Percentiles rank a stretch among this genome's conserved stretches.
Conservation (phyloP, 2,888 invertebrate genomes). For the Plebejus melissa region DNA sequence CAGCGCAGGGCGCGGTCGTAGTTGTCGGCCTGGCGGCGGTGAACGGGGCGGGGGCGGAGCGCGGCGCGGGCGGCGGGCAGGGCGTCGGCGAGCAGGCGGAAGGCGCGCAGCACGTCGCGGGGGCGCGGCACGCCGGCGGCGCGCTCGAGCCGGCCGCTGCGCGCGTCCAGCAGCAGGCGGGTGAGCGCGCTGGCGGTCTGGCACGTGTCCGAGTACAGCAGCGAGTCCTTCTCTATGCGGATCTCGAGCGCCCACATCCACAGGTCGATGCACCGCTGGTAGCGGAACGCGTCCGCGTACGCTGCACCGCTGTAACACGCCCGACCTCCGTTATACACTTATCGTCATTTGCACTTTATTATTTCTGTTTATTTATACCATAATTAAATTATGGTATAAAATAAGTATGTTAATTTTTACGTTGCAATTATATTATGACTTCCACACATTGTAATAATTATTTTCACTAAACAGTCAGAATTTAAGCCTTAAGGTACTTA, state of each 20-base stretch:
- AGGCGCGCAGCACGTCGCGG: conserved; percentile 84
- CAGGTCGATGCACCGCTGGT: conserved; percentile 91
- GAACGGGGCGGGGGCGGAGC: conserved; percentile 81
- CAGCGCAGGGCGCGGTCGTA: conserved; percentile 90
- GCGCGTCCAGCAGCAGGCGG: conserved; percentile 87
- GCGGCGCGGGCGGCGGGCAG: conserved; percentile 71
- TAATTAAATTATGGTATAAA: too few species aligned
- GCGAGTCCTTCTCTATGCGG: conserved; percentile 87
- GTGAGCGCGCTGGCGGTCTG: conserved; percentile 93
- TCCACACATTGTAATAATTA: too few species aligned
- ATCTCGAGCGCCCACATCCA: conserved; percentile 92
- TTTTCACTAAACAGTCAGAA: too few species aligned
- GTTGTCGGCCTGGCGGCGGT: conserved; percentile 88
- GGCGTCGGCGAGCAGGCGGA: conserved; percentile 82
- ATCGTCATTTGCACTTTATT: background rate
- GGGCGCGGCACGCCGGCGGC: conserved; percentile 73
- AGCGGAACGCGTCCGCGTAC: conserved; percentile 85
- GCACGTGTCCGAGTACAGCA: conserved; percentile 84
- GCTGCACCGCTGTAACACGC: conserved; percentile 79
- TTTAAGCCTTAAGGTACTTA: too few species aligned
- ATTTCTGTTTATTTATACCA: too few species aligned
- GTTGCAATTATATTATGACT: too few species aligned
- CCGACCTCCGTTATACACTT: too few species aligned
- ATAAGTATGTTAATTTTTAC: too few species aligned
- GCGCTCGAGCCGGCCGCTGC: conserved; percentile 78